A percentile compares a stretch with the other conserved stretches of the same genome.
Evolutionary conservation across 2,888 invertebrate genomes (phyloP).

Genomic region (Agonopterix arenella): DNA sequence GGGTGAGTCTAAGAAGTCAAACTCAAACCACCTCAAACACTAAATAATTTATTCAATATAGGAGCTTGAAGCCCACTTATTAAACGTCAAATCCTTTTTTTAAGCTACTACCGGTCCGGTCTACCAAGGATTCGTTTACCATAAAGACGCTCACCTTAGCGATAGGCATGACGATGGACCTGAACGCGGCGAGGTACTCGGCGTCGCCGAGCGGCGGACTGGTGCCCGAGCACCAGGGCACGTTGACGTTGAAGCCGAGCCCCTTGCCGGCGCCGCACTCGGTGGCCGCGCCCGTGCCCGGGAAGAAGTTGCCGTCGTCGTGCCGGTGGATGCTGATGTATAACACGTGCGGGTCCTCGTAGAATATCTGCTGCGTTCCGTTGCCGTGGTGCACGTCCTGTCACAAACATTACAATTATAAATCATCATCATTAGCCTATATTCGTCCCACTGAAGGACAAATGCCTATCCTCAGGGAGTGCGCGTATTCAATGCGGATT

Average conservation of each 20-base stretch:
- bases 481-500: too few species aligned
- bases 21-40: too few species aligned
- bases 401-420: too few species aligned
- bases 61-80: too few species aligned
- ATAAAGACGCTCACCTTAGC: constrained; percentile 77
- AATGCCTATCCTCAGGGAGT: too few species aligned
- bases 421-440: too few species aligned
- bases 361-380: constrained; percentile 99
- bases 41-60: too few species aligned
- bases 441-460: too few species aligned
- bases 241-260: constrained; percentile 95
- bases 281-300: constrained; percentile 97
- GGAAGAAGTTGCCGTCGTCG: constrained; percentile 99
- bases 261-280: constrained; percentile 96
- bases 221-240: constrained; percentile 95
- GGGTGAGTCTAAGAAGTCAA: too few species aligned
- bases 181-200: constrained; percentile 97
- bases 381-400: constrained; percentile 99
- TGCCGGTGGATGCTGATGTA: constrained; percentile 99
- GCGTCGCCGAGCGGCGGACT: constrained; percentile 96
- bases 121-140: too few species aligned
- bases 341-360: constrained; percentile 94
- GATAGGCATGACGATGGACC: constrained; percentile 96
- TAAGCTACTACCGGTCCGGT: too few species aligned
- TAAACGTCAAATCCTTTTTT: too few species aligned